Evolutionary conservation across 2,797 vertebrate genomes (phyloP).

Genomic region (Potorous gilbertii): DNA sequence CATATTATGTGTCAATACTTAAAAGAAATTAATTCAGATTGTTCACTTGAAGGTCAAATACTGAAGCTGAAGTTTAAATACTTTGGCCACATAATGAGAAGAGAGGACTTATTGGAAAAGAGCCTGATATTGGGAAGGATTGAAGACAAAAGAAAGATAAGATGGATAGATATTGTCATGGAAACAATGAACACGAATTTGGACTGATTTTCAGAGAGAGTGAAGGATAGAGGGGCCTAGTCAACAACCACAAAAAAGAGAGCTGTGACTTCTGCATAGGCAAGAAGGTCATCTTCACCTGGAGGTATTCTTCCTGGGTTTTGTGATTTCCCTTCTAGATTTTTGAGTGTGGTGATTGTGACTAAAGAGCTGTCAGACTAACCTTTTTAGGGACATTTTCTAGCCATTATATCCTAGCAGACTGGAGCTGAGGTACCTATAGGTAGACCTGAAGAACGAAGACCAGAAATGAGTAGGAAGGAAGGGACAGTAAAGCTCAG

Average conservation of each 20-base stretch:
- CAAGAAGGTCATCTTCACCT: background rate
- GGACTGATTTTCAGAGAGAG: background rate
- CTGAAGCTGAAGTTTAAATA: background rate
- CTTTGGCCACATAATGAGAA: too few relatives aligned
- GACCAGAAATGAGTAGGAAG: background rate
- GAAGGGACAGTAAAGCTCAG: background rate
- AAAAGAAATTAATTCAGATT: background rate
- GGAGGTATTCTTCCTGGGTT: background rate
- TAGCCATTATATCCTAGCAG: background rate
- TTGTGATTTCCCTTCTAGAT: background rate
- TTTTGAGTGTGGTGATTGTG: background rate
- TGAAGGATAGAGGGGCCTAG: background rate
- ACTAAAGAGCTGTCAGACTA: background rate
- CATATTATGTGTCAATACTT: background rate
- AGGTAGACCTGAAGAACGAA: background rate
- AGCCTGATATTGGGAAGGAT: too few relatives aligned
- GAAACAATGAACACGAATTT: background rate
- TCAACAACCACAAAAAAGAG: background rate
- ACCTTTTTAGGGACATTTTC: background rate
- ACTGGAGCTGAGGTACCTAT: background rate
- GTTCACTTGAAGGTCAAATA: background rate
- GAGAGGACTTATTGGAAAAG: too few relatives aligned
- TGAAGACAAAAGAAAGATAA: background rate
- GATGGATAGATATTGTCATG: background rate
- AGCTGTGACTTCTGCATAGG: background rate